phyloP scores from a whole-genome alignment of 2,888 invertebrate genomes.

The Erebia epiphron region DNA sequence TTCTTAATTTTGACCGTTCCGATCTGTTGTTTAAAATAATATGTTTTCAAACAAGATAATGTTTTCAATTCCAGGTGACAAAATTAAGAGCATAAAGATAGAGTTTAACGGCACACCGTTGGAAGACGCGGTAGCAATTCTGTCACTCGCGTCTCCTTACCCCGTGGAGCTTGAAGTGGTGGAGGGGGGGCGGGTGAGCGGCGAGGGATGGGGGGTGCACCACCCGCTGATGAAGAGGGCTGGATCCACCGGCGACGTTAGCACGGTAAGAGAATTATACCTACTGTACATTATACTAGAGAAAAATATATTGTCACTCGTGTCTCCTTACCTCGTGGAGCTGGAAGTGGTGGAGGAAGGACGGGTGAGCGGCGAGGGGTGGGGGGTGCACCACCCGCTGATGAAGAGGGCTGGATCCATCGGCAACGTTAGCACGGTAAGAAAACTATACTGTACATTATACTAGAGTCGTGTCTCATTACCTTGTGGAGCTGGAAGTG shows the following conservation, averaged over 20 bases:
- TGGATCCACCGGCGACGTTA: conserved; percentile 89
- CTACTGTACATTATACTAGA: background rate
- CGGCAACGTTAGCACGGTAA: conserved; percentile 87
- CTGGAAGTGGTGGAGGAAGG: conserved; percentile 86
- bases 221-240: conserved; percentile 92
- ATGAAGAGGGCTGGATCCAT: conserved; percentile 90
- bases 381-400: conserved; percentile 88
- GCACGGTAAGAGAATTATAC: conserved; percentile 39
- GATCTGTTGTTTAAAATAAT: too few relatives aligned
- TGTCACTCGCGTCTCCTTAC: conserved; percentile 96
- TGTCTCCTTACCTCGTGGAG: conserved; percentile 90
- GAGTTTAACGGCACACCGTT: conserved; percentile 94
- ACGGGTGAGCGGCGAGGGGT: conserved; percentile 67
- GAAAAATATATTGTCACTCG: conserved; percentile 89
- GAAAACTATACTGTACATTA: conserved; percentile 29
- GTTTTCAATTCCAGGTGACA: conserved; percentile 86
- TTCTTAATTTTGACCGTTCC: too few relatives aligned
- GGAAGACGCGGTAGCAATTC: conserved; percentile 94
- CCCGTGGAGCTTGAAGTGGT: conserved; percentile 91
- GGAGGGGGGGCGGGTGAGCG: conserved; percentile 67
- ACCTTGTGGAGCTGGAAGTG: conserved; percentile 91
- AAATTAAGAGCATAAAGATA: conserved; percentile 93
- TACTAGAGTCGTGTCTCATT: conserved; percentile 89
- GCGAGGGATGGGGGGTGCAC: conserved; percentile 81
- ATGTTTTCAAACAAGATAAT: background rate